phyloP scores from a whole-genome alignment of 1,140 invertebrate genomes.

The Drosophila kohkoa region DNA sequence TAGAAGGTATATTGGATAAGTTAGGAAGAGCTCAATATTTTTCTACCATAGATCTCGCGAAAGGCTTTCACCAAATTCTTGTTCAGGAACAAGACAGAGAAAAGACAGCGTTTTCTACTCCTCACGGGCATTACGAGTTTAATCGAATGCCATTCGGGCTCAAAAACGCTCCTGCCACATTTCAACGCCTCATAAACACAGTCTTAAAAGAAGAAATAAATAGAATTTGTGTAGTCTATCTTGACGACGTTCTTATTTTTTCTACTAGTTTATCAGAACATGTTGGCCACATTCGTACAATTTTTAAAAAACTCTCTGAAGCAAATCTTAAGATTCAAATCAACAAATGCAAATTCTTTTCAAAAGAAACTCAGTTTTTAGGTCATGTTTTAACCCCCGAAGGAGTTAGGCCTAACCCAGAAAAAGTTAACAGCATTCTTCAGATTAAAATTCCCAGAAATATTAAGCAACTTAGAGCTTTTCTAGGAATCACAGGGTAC shows the following conservation, averaged over 20 bases:
- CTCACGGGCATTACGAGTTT: constrained; percentile 45
- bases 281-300: constrained; percentile 61
- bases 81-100: constrained; percentile 32
- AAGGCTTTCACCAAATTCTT: constrained; percentile 84
- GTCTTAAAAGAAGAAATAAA: constrained; percentile 61
- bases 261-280: constrained; percentile 68
- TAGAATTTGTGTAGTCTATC: constrained; percentile 70
- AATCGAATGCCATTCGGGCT: constrained; percentile 83
- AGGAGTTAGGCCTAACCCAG: constrained; percentile 48
- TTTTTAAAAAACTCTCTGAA: constrained; percentile 77
- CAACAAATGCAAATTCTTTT: constrained; percentile 73
- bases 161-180: constrained; percentile 82
- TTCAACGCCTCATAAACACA: constrained; percentile 85
- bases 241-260: constrained; percentile 79
- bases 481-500: too few relatives aligned
- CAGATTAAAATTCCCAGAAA: constrained; percentile 55
- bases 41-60: constrained; percentile 52
- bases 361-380: constrained; percentile 68
- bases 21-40: constrained; percentile 44
- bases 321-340: constrained; percentile 62
- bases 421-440: constrained; percentile 48
- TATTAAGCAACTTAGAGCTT: constrained; percentile 1
- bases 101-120: constrained; percentile 52
- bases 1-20: constrained; percentile 42
- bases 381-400: constrained; percentile 66